Conservation (phyloP, 2,888 invertebrate species). For the Arrhopalites spinosus region DNA sequence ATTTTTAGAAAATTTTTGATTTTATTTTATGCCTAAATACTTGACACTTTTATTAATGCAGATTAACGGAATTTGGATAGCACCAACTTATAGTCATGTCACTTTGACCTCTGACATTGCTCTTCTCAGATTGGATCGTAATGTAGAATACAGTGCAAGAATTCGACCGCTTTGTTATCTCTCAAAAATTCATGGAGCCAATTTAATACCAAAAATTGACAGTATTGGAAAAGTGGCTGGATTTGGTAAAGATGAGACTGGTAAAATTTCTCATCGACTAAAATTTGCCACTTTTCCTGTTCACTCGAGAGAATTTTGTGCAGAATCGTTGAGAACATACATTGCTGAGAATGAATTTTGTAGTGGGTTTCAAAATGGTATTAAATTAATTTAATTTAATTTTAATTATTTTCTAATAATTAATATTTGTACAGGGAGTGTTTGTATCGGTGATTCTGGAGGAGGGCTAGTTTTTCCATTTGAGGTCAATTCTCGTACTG, state of each 20-base stretch:
- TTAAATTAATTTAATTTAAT: background rate
- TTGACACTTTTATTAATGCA: no score
- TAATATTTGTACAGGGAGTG: background rate
- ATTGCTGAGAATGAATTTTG: background rate
- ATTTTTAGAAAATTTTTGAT: no score
- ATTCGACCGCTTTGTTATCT: slow-evolving; percentile 2
- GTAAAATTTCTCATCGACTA: background rate
- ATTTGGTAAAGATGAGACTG: background rate
- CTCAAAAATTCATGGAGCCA: background rate
- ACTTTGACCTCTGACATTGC: background rate
- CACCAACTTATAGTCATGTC: background rate
- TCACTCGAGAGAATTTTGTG: background rate
- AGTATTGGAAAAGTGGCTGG: background rate
- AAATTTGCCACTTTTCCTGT: background rate
- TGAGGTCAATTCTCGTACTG: background rate
- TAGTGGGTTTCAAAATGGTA: slow-evolving; percentile 7
- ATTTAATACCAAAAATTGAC: background rate
- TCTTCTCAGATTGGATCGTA: background rate
- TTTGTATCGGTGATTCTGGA: background rate
- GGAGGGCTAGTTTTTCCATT: background rate
- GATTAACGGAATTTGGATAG: background rate
- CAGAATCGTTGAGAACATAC: background rate
- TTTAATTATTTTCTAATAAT: background rate
- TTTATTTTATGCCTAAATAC: background rate
- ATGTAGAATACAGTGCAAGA: background rate